Evolutionary conservation across 2,113 vertebrate species (phyloP).

Genomic region (Corythornis madagascariensis): DNA sequence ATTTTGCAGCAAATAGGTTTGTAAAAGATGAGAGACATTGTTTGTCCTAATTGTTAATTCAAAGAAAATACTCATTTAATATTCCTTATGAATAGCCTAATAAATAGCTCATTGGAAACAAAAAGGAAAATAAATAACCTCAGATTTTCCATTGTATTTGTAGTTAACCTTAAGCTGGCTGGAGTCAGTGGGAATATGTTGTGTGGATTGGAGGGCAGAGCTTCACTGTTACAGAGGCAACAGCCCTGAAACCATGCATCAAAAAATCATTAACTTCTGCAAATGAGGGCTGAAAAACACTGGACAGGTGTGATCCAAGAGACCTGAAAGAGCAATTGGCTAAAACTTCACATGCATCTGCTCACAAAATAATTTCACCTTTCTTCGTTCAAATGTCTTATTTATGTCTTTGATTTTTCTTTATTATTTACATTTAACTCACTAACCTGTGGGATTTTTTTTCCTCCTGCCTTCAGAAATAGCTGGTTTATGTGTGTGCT

Average conservation of each 20-base stretch:
- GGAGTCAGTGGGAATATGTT: background rate
- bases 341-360: background rate
- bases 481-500: background rate
- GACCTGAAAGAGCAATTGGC: background rate
- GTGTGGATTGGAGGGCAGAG: background rate
- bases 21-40: slow-evolving; percentile 4
- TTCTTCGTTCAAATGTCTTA: background rate
- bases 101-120: background rate
- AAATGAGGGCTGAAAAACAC: background rate
- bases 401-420: background rate
- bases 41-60: background rate
- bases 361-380: background rate
- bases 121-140: background rate
- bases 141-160: background rate
- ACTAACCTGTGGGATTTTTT: background rate
- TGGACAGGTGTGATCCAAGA: background rate
- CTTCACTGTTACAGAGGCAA: background rate
- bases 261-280: background rate
- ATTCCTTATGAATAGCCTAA: background rate
- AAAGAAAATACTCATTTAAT: background rate
- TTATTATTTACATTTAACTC: background rate
- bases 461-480: background rate
- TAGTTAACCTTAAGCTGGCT: background rate
- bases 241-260: background rate
- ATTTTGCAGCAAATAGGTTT: background rate